These are phyloP conservation scores for Chrysochloris asiatica DNA, from an alignment of 2,113 vertebrate genomes.

Conservation along the genomic window DNA sequence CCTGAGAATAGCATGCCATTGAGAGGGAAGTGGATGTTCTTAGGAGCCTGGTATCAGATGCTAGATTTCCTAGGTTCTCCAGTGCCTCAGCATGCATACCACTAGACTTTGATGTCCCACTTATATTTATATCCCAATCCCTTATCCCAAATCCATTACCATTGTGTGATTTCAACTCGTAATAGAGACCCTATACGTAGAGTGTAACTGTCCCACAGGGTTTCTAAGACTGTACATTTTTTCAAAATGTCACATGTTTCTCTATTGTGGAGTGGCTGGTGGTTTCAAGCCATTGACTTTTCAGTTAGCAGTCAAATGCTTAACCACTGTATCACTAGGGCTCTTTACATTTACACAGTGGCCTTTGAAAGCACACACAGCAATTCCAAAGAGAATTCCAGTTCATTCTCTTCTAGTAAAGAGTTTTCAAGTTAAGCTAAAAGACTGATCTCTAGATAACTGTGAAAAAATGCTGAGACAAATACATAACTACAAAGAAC, in stretches of 20 bases:
- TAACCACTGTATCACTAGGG: not conserved
- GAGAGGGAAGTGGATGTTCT: not conserved
- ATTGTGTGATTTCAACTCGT: not conserved
- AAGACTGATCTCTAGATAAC: slow-evolving; percentile 30
- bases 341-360: not conserved
- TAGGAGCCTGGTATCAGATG: not conserved
- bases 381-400: not conserved
- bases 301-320: not conserved
- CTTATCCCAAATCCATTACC: too few species aligned
- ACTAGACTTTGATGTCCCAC: not conserved
- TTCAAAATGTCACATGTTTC: not conserved
- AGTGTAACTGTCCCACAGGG: not conserved
- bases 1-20: not conserved
- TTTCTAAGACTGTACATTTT: not conserved
- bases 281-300: not conserved
- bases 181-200: not conserved
- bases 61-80: not conserved
- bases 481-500: slow-evolving; percentile 38
- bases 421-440: slow-evolving; percentile 62
- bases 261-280: not conserved
- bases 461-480: slow-evolving; percentile 31
- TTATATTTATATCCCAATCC: not conserved
- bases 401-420: slow-evolving; percentile 33
- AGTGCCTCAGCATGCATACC: not conserved
- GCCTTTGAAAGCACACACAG: not conserved